Conservation (phyloP, 2,888 invertebrate species). For the Zaprionus obscuricornis region DNA sequence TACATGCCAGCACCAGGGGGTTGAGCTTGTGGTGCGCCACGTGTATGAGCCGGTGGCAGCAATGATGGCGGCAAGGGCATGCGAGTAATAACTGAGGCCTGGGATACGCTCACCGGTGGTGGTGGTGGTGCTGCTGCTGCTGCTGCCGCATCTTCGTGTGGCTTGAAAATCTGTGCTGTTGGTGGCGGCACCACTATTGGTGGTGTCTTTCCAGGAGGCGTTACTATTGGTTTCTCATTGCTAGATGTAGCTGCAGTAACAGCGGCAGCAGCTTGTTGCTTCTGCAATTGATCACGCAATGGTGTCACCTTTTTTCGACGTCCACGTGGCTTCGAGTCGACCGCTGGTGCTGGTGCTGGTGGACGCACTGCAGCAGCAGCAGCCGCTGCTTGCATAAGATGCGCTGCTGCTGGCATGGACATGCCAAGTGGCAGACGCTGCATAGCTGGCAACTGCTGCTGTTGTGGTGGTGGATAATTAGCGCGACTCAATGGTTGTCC, state of each 20-base stretch:
- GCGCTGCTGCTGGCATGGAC: conserved; percentile 61
- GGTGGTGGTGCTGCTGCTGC: conserved; percentile 10
- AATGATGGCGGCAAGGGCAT: conserved; percentile 83
- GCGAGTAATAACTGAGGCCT: conserved; percentile 86
- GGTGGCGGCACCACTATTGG: conserved; percentile 56
- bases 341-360: conserved; percentile 27
- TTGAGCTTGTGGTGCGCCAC: conserved; percentile 44
- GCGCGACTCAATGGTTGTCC: conserved; percentile 76
- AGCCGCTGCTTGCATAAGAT: conserved; percentile 61
- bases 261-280: conserved; percentile 84
- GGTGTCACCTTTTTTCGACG: conserved; percentile 83
- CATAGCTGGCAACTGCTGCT: conserved; percentile 53
- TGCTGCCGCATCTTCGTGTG: conserved; percentile 69
- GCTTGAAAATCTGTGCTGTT: conserved; percentile 84
- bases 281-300: conserved; percentile 83
- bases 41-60: conserved; percentile 50
- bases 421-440: conserved; percentile 62
- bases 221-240: no score
- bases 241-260: conserved; percentile 83
- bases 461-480: conserved; percentile 56
- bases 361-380: conserved; percentile 51
- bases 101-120: conserved; percentile 58
- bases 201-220: conserved; percentile 28
- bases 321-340: conserved; percentile 80
- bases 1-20: conserved; percentile 57